Percentiles rank a stretch among this genome's conserved stretches.
Conservation (phyloP, 2,113 vertebrate species). For the Python bivittatus region DNA sequence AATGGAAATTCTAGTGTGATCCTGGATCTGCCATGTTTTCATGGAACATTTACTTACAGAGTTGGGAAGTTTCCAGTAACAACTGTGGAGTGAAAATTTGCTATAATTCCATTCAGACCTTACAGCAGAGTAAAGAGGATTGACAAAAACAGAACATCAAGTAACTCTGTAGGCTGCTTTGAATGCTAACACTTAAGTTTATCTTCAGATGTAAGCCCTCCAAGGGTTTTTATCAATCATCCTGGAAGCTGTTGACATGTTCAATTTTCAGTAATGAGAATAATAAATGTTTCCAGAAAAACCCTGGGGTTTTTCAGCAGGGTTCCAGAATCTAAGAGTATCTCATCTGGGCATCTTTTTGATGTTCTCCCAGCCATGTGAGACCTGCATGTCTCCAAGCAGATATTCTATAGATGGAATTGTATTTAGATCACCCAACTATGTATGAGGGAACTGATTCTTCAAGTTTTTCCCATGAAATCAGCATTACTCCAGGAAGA, state of each 20-base stretch:
- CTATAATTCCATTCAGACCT: neutral
- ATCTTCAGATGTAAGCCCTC: neutral
- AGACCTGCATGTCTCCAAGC: neutral
- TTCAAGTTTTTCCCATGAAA: neutral
- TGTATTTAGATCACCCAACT: neutral
- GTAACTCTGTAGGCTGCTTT: neutral
- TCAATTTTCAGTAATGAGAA: neutral
- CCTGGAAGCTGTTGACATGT: neutral
- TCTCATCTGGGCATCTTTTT: neutral
- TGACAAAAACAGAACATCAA: neutral
- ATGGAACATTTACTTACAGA: neutral
- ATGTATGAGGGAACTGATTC: neutral
- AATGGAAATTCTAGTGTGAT: neutral
- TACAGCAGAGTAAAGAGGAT: neutral
- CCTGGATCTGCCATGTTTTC: neutral
- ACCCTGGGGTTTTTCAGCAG: neutral
- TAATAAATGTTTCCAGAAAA: neutral
- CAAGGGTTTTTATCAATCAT: neutral
- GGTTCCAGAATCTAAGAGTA: neutral
- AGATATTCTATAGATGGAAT: neutral
- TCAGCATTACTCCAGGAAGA: neutral
- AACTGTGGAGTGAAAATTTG: neutral
- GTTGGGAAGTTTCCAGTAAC: neutral
- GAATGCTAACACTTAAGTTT: neutral
- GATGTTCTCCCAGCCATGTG: neutral